phyloP scores from a whole-genome alignment of 2,797 vertebrate species.

The Florisuga fusca region DNA sequence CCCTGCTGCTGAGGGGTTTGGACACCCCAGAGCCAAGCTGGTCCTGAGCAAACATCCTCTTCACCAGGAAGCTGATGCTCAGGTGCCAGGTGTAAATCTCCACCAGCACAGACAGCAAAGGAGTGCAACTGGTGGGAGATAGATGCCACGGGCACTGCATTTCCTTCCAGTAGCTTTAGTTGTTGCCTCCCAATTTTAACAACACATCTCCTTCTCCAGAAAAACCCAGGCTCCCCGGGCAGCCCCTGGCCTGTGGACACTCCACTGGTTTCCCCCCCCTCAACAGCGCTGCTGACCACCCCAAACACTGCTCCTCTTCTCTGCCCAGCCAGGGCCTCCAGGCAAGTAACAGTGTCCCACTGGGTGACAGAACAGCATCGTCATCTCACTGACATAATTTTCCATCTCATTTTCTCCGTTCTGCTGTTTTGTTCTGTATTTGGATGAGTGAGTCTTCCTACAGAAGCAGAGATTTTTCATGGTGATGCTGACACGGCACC shows the following conservation, averaged over 20 bases:
- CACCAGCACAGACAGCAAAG: accelerated
- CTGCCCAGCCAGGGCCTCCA: not conserved
- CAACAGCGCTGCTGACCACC: not conserved
- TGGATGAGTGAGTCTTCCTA: not conserved
- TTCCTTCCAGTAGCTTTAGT: not conserved
- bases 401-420: not conserved
- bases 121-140: no score
- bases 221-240: no score
- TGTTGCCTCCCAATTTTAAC: not conserved
- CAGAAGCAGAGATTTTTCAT: not conserved
- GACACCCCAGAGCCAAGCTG: no score
- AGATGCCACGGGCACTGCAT: accelerated
- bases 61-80: not conserved
- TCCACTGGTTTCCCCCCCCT: no score
- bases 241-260: no score
- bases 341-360: not conserved
- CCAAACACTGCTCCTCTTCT: accelerated
- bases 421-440: not conserved
- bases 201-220: no score
- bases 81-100: not conserved
- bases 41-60: not conserved
- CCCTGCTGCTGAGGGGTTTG: accelerated
- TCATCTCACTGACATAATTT: not conserved
- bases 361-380: accelerated
- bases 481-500: not conserved